Evolutionary conservation across 2,888 invertebrate species (phyloP).

Genomic region (Spodoptera exigua): DNA sequence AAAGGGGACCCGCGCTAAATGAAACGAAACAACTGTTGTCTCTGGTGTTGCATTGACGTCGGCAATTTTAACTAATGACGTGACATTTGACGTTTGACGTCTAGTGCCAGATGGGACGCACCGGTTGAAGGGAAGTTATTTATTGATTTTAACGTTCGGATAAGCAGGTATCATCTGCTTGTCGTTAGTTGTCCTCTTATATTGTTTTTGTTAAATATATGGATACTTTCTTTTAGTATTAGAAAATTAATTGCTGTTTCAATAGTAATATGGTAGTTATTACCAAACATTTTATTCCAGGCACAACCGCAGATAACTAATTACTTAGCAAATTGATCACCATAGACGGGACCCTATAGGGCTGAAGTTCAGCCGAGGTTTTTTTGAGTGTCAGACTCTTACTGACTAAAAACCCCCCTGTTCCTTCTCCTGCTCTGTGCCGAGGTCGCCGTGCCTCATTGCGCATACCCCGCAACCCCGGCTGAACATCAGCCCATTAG

Average conservation of each 20-base stretch:
- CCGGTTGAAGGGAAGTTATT: constrained; percentile 46
- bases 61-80: constrained; percentile 68
- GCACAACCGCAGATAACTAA: too few relatives aligned
- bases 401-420: too few relatives aligned
- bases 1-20: constrained; percentile 58
- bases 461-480: too few relatives aligned
- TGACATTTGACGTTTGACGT: constrained; percentile 62
- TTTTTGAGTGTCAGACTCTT: too few relatives aligned
- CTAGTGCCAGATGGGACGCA: constrained; percentile 61
- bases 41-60: constrained; percentile 58
- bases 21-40: constrained; percentile 65
- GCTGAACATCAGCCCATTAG: too few relatives aligned
- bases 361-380: too few relatives aligned
- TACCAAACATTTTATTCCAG: neutral
- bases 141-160: constrained; percentile 51
- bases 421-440: too few relatives aligned
- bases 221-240: constrained; percentile 20
- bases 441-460: too few relatives aligned
- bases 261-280: constrained; percentile 11
- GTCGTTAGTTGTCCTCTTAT: constrained; percentile 45
- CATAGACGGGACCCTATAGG: too few relatives aligned
- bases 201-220: constrained; percentile 39
- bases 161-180: constrained; percentile 48
- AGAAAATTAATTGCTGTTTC: too few relatives aligned
- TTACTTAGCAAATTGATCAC: too few relatives aligned